Evolutionary conservation across 1,140 invertebrate genomes (phyloP).

Genomic region (Caenorhabditis remanei): DNA sequence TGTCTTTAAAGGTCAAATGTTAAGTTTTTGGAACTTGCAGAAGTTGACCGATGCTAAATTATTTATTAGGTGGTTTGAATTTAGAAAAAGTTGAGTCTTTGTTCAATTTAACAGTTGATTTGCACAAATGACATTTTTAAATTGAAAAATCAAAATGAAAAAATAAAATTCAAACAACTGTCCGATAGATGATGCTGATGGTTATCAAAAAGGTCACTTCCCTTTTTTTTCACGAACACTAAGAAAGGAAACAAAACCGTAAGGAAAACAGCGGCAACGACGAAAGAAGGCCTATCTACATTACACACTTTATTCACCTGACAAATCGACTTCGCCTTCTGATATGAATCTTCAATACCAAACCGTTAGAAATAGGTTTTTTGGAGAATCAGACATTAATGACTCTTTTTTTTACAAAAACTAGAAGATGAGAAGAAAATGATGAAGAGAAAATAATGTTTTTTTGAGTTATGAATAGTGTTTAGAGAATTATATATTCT

Average conservation of each 20-base stretch:
- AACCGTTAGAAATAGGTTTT: not conserved
- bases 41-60: no score
- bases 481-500: no score
- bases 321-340: constrained; percentile 20
- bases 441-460: not conserved
- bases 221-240: constrained; percentile 19
- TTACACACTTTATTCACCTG: constrained; percentile 31
- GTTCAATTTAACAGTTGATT: no score
- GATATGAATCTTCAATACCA: constrained; percentile 36
- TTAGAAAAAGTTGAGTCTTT: no score
- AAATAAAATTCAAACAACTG: no score
- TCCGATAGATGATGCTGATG: not conserved
- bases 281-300: constrained; percentile 2
- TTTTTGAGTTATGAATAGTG: no score
- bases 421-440: not conserved
- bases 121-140: no score
- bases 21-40: not conserved
- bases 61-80: no score
- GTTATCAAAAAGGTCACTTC: constrained; percentile 24
- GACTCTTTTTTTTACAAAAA: no score
- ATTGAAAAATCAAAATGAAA: no score
- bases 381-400: no score
- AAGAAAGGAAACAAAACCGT: not conserved
- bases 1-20: not conserved
- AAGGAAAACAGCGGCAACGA: constrained; percentile 8